Base-by-base conservation (phyloP, 2,797 vertebrate species). In the Danio aesculapii region DNA sequence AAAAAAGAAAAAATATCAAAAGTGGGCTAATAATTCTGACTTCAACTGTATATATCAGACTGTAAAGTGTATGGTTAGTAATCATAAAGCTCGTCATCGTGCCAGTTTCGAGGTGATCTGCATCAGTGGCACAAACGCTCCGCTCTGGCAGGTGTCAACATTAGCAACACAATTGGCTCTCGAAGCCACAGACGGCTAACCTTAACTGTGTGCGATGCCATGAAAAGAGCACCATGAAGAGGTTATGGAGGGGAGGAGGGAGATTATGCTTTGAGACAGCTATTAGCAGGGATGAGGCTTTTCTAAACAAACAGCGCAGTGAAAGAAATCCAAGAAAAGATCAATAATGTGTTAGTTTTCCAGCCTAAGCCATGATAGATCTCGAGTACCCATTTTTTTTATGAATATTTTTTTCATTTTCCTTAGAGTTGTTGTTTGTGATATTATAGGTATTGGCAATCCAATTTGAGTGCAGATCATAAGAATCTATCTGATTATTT, bases 41-140 rank as follows among this genome's bases (percentile, higher is more conserved):
- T 30, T 30, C 30, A 8, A 49, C n/a, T n/a, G n/a, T 2, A 8
- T 49, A 49, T 49, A 49, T 69, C 10, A 84, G 86, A 93, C 94
- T 96, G 95, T 94, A 94, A 91, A 93, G 94, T 93, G 87, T 89
- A 86, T 92, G 95, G 96, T 96, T 96, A 94, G 87, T 95, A 95
- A 96, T 95, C 95, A 90, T 92, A 95, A 95, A 94, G 95, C 89
- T 91, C 91, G 95, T 95, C 94, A 94, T 94, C 94, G 91, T 88
- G 83, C 87, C 90, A 92, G 94, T 95, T 72, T 84, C 91, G 89
- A 88, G 90, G 70, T 89, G 91, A 92, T 90, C 90, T 89, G 82
- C 89, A 90, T 84, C 87, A 89, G 90, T 89, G 90, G 92, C 92
- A 87, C 93, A 92, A 88, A 91, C 90, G 90, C 88, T 90, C 84